Percentiles rank a stretch among this genome's conserved stretches.
These are phyloP conservation scores for Anas bernieri DNA, from an alignment of 2,797 vertebrate species.

Conservation along the genomic window DNA sequence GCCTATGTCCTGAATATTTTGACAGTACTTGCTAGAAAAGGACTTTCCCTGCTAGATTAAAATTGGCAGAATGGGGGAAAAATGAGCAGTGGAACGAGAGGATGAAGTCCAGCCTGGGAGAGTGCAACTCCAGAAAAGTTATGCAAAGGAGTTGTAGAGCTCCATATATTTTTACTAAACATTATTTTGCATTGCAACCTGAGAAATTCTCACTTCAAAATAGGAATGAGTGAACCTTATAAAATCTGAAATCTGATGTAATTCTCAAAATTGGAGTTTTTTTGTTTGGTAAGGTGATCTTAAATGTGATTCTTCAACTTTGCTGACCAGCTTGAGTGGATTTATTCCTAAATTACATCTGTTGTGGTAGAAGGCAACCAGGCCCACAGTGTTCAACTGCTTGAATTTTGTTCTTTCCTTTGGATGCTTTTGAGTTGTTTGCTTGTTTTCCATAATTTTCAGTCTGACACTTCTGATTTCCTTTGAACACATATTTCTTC, in stretches of 20 bases:
- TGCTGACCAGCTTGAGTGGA: slow-evolving; percentile 18
- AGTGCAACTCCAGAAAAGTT: slow-evolving; percentile 62
- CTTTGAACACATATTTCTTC: not conserved
- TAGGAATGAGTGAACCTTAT: not conserved
- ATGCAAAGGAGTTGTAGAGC: slow-evolving; percentile 64
- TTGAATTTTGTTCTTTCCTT: not conserved
- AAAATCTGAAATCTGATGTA: slow-evolving; percentile 11
- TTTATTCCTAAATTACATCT: slow-evolving; percentile 4
- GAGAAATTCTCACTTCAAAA: slow-evolving; percentile 36
- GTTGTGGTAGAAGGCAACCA: not conserved
- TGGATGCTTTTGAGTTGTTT: not conserved
- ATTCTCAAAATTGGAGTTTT: slow-evolving; percentile 24
- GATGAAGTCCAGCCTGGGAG: slow-evolving; percentile 47
- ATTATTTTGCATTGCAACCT: slow-evolving; percentile 39
- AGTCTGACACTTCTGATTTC: not conserved
- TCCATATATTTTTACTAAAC: slow-evolving; percentile 61
- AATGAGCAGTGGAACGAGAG: not conserved
- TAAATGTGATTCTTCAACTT: not conserved
- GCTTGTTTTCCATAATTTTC: not conserved
- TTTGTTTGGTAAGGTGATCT: slow-evolving; percentile 36
- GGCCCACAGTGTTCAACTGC: not conserved
- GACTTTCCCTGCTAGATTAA: slow-evolving; percentile 43
- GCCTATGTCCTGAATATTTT: slow-evolving; percentile 40
- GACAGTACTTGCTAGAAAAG: slow-evolving; percentile 26
- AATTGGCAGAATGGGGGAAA: slow-evolving; percentile 16